phyloP scores from a whole-genome alignment of 2,113 vertebrate species.

The Raja brachyura region DNA sequence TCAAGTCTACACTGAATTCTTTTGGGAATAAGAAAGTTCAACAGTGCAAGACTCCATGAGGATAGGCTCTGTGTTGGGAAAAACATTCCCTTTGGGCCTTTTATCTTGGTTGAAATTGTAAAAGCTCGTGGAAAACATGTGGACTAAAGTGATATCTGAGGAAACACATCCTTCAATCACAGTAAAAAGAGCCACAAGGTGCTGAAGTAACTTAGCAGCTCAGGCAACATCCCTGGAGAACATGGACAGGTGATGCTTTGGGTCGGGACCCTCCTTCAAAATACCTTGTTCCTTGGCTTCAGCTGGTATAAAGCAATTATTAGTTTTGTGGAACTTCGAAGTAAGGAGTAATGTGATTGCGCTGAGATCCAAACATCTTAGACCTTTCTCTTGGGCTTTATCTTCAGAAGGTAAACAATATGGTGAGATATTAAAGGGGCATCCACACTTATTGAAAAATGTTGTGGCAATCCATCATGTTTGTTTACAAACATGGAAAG shows the following conservation, averaged over 20 bases:
- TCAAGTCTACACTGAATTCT: not conserved
- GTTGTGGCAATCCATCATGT: not conserved
- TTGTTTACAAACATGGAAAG: constrained; percentile 16
- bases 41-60: not conserved
- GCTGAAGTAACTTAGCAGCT: too few relatives aligned
- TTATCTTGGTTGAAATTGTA: constrained; percentile 2
- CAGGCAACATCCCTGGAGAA: too few relatives aligned
- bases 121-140: not conserved
- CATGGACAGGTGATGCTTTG: too few relatives aligned
- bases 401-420: constrained; percentile 12
- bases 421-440: constrained; percentile 4
- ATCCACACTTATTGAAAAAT: not conserved
- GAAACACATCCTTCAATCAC: not conserved
- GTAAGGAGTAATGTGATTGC: not conserved
- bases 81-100: constrained; percentile 21
- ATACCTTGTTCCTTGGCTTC: not conserved
- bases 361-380: not conserved
- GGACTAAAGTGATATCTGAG: not conserved
- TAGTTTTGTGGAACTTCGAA: not conserved
- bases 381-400: constrained; percentile 8
- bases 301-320: not conserved
- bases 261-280: too few relatives aligned
- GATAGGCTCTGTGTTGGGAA: not conserved
- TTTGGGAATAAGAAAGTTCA: not conserved
- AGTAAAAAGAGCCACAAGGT: too few relatives aligned